Percentiles rank a stretch among this genome's conserved stretches.
Evolutionary conservation across 1,140 invertebrate genomes (phyloP).

Genomic region (Nasonia longicornis): DNA sequence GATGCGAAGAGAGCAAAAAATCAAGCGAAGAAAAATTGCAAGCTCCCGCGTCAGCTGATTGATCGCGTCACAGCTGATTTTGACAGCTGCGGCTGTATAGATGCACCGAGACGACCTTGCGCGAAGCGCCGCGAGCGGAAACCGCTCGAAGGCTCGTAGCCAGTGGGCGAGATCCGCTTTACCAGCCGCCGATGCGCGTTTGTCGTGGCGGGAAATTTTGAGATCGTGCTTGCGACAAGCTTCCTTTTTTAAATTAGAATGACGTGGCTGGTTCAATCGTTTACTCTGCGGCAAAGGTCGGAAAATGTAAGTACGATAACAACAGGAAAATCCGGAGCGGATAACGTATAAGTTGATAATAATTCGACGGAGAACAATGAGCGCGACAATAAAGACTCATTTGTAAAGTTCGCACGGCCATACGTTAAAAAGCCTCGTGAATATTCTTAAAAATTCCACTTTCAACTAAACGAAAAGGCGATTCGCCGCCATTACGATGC

Average conservation of each 20-base stretch:
- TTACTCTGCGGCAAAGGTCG: too few relatives aligned
- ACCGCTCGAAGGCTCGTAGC: neutral
- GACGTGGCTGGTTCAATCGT: too few relatives aligned
- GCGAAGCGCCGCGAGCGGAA: constrained; percentile 7
- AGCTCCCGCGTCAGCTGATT: constrained; percentile 51
- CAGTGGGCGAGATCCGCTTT: constrained; percentile 38
- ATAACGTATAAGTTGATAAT: too few relatives aligned
- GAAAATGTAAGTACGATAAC: too few relatives aligned
- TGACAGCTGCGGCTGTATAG: constrained; percentile 51
- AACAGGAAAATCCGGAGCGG: too few relatives aligned
- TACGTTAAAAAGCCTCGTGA: too few relatives aligned
- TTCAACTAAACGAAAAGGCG: constrained; percentile 4
- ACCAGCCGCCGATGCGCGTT: constrained; percentile 31
- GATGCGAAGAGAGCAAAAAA: neutral
- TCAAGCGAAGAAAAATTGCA: neutral
- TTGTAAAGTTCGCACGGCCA: too few relatives aligned
- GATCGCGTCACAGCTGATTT: constrained; percentile 55
- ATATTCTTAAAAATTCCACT: too few relatives aligned
- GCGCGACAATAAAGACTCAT: too few relatives aligned
- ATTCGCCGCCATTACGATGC: neutral
- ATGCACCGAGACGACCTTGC: neutral
- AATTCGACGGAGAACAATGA: too few relatives aligned
- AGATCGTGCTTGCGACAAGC: neutral
- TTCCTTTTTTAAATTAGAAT: neutral
- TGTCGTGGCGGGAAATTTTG: neutral